These are phyloP conservation scores for Dryobotodes eremita DNA, from an alignment of 2,888 invertebrate species.

Conservation along the genomic window DNA sequence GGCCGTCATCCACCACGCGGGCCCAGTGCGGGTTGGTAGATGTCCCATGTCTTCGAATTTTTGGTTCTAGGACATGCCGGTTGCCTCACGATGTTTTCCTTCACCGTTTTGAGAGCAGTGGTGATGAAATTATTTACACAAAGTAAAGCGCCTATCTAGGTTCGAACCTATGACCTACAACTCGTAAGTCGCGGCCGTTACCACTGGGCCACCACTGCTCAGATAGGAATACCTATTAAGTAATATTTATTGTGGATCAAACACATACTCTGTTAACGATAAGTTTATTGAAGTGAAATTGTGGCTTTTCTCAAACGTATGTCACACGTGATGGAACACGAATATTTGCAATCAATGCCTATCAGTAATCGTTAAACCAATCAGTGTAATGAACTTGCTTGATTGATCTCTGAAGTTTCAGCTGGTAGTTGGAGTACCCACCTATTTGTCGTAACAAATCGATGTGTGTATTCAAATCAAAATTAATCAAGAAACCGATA, in stretches of 20 bases:
- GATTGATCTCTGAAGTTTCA: slow-evolving; percentile 39
- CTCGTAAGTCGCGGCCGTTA: background rate
- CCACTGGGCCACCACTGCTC: background rate
- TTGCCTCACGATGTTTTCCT: no score
- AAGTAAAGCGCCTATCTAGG: no score
- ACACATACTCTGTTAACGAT: background rate
- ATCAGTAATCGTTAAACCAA: slow-evolving; percentile 16
- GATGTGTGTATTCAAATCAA: slow-evolving; percentile 17
- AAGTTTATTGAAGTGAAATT: slow-evolving; percentile 33
- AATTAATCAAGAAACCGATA: slow-evolving; percentile 7
- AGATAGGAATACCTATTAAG: background rate
- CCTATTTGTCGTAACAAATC: background rate
- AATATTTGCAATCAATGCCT: slow-evolving; percentile 19
- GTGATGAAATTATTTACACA: background rate
- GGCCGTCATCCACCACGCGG: no score
- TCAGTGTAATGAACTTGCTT: slow-evolving; percentile 31
- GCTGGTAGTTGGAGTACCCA: slow-evolving; percentile 31
- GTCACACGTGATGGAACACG: slow-evolving; percentile 8
- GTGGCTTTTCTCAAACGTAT: background rate
- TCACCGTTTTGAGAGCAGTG: no score
- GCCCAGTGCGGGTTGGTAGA: no score
- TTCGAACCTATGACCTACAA: background rate
- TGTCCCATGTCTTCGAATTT: no score
- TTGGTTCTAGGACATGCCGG: no score
- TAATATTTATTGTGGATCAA: background rate